phyloP scores from a whole-genome alignment of 1,140 invertebrate genomes.

The Trinorchestia longiramus region DNA sequence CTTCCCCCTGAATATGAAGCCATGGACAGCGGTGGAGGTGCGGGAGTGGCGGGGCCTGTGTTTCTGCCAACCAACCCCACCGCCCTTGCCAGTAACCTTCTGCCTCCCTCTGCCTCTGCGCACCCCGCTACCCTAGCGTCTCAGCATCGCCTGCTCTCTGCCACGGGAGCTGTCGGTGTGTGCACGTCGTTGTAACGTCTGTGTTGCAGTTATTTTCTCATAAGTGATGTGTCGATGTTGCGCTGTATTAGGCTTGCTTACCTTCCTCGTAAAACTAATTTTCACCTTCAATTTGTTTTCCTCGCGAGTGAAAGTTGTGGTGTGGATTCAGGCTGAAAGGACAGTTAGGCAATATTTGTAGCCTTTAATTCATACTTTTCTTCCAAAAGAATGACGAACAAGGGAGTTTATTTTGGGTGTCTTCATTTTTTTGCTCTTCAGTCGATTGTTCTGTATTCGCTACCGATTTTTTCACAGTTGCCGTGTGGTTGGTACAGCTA shows the following conservation, averaged over 20 bases:
- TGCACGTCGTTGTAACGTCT: not conserved
- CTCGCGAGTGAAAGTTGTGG: too few relatives aligned
- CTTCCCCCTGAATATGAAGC: constrained; percentile 72
- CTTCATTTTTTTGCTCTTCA: too few relatives aligned
- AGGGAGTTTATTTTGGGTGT: too few relatives aligned
- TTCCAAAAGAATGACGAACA: too few relatives aligned
- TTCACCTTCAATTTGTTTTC: too few relatives aligned
- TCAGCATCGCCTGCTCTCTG: constrained; percentile 25
- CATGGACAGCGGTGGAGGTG: not conserved
- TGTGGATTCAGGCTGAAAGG: too few relatives aligned
- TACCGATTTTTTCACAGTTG: too few relatives aligned
- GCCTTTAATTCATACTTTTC: too few relatives aligned
- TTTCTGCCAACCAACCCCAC: constrained; percentile 14
- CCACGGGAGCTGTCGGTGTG: not conserved
- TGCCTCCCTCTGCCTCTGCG: not conserved
- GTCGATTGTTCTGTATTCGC: too few relatives aligned
- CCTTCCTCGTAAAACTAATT: too few relatives aligned
- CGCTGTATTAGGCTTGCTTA: not conserved
- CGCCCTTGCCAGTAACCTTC: constrained; percentile 53
- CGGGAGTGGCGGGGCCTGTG: not conserved
- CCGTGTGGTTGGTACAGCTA: not conserved
- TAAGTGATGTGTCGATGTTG: not conserved
- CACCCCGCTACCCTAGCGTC: not conserved
- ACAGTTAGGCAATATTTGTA: too few relatives aligned
- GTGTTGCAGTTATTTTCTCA: not conserved